phyloP scores from a whole-genome alignment of 2,888 invertebrate genomes.

The Noctua pronuba region DNA sequence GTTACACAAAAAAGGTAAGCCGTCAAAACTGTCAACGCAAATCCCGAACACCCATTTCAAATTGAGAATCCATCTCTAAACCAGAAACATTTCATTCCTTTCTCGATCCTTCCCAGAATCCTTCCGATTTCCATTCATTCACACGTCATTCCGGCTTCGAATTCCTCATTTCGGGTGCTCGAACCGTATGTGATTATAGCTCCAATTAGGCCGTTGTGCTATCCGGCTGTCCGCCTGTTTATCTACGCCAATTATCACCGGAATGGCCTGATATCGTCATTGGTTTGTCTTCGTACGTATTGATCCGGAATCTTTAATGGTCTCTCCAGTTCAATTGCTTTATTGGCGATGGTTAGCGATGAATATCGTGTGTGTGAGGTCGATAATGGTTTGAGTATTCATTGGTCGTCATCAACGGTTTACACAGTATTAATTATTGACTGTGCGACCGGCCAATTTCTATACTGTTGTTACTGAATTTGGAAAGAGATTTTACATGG shows the following conservation, averaged over 20 bases:
- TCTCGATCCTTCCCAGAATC: slow-evolving; percentile 29
- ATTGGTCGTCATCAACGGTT: not conserved
- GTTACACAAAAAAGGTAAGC: slow-evolving; percentile 18
- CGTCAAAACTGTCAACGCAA: slow-evolving; percentile 45
- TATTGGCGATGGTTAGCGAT: slow-evolving; percentile 35
- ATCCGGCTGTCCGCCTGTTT: slow-evolving; percentile 61
- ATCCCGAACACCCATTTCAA: slow-evolving; percentile 57
- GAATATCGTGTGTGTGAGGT: slow-evolving; percentile 18
- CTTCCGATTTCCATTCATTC: slow-evolving; percentile 36
- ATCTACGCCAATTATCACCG: slow-evolving; percentile 62
- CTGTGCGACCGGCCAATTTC: too few relatives aligned
- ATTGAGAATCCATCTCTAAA: slow-evolving; percentile 36
- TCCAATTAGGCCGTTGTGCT: slow-evolving; percentile 58
- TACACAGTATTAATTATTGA: not conserved
- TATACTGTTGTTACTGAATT: too few relatives aligned
- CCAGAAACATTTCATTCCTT: slow-evolving; percentile 36
- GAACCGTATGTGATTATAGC: slow-evolving; percentile 54
- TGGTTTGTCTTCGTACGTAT: slow-evolving; percentile 30
- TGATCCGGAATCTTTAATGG: slow-evolving; percentile 57
- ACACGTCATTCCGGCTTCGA: slow-evolving; percentile 41
- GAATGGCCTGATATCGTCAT: slow-evolving; percentile 44
- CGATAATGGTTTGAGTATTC: slow-evolving; percentile 15
- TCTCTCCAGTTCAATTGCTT: slow-evolving; percentile 53
- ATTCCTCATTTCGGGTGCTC: slow-evolving; percentile 44
- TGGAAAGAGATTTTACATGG: not conserved